A percentile compares a stretch with the other conserved stretches of the same genome.
These are phyloP conservation scores for Pristionchus entomophagus DNA, from an alignment of 2,888 invertebrate species.

Conservation along the genomic window DNA sequence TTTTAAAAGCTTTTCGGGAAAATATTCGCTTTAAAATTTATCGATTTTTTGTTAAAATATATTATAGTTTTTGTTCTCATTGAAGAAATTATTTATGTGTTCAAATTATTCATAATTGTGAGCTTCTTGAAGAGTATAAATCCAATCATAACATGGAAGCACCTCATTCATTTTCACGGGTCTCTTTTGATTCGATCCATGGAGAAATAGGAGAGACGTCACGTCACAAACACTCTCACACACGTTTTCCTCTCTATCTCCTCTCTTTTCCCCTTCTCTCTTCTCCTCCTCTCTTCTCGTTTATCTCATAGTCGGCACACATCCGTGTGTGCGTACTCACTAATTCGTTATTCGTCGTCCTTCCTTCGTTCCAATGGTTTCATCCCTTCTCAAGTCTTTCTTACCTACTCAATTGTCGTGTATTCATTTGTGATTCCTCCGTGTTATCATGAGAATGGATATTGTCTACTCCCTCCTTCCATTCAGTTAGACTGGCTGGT, in stretches of 20 bases:
- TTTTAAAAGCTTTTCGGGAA: background rate
- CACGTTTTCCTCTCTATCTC: constrained; percentile 12
- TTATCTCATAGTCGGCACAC: constrained; percentile 26
- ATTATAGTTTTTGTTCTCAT: background rate
- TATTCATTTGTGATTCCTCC: background rate
- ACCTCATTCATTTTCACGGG: constrained; percentile 7
- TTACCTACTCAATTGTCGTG: background rate
- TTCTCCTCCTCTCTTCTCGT: background rate
- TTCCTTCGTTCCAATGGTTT: background rate
- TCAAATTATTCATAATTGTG: background rate
- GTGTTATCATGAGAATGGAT: background rate
- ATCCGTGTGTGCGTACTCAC: background rate
- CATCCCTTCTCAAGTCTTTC: background rate
- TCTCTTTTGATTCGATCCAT: constrained; percentile 22
- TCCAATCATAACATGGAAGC: background rate
- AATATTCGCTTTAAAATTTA: background rate
- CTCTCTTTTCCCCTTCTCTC: background rate
- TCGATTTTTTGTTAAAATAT: background rate
- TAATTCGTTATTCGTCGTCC: background rate
- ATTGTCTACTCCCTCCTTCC: background rate
- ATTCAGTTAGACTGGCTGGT: constrained; percentile 11
- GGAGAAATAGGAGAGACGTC: constrained; percentile 15
- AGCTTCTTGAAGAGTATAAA: background rate
- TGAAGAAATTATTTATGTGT: background rate
- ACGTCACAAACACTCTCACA: constrained; percentile 4